phyloP scores from a whole-genome alignment of 2,113 vertebrate species.

The Notechis scutatus region DNA sequence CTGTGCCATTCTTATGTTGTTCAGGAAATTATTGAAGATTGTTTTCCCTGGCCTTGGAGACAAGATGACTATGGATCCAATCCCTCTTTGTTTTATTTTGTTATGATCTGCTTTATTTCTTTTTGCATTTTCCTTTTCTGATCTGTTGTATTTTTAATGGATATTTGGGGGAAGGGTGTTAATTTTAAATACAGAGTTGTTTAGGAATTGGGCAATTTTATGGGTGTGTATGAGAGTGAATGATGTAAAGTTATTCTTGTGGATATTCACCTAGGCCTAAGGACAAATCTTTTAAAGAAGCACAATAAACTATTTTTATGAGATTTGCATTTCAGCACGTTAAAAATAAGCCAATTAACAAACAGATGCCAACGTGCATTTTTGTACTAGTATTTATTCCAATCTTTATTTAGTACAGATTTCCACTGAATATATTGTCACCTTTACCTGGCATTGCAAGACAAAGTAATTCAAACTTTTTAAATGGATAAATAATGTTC shows the following conservation, averaged over 20 bases:
- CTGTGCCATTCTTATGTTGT: background rate
- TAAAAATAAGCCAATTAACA: background rate
- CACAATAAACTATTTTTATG: background rate
- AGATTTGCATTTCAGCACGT: background rate
- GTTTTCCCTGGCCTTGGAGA: background rate
- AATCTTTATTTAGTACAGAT: background rate
- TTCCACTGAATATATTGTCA: background rate
- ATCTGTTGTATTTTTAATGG: background rate
- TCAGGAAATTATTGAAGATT: background rate
- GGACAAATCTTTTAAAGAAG: background rate
- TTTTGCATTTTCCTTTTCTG: background rate
- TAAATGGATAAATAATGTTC: background rate
- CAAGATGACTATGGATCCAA: background rate
- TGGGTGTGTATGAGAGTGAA: background rate
- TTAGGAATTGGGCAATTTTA: background rate
- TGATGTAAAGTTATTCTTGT: background rate
- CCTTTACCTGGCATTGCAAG: background rate
- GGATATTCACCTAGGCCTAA: background rate
- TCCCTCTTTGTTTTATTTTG: background rate
- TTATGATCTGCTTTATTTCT: background rate
- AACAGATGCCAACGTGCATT: background rate
- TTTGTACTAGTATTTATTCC: background rate
- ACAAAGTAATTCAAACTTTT: background rate
- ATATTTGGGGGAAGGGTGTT: background rate
- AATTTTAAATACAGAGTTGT: background rate